Base-by-base conservation (phyloP, 2,113 vertebrate species). In the Otocyon megalotis region DNA sequence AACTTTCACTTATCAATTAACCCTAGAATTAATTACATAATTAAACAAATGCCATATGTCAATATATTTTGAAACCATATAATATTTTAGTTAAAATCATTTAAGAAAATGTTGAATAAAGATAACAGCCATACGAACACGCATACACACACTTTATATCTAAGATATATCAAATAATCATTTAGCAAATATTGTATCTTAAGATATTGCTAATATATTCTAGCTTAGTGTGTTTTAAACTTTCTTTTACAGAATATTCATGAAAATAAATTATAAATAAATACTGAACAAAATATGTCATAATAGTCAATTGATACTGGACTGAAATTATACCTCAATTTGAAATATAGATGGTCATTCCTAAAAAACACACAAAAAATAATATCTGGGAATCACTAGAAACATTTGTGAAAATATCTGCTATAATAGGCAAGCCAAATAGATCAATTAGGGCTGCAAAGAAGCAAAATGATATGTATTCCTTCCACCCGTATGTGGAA, bases 381-480 rank as follows among this genome's bases (percentile, higher is more conserved):
- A 56, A 79, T 67, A n/a, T 65, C 79, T 93, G n/a, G 17, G 96
- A 97, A 79, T 77, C 19, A 17, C 19, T 50, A 90, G 50, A 92
- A 84, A 84, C 90, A 74, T 53, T 48, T 95, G 26, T 96, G 76
- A 88, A 83, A 95, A 85, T 62, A 97, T 26, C 8, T 88, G 3
- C 10, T 82, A 60, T 54, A 76, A 72, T 50, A 82, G 53, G 26
- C 50, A 86, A 95, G 1, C 5, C 48, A 94, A 90, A 56, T 26
- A 83, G 63, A 62, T 13, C 3, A 89, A 79, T 94, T 87, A 96
- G 53, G 56, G 35, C 3, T 74, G 22, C 7, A 65, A 97, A 80
- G 65, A 71, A 90, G 32, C 4, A 85, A 94, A 72, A 16, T 82
- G 3, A 96, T 82, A 94, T 82, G 2, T 58, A 91, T 91, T 67